phyloP scores from a whole-genome alignment of 2,113 vertebrate genomes.

The Tetrax tetrax region DNA sequence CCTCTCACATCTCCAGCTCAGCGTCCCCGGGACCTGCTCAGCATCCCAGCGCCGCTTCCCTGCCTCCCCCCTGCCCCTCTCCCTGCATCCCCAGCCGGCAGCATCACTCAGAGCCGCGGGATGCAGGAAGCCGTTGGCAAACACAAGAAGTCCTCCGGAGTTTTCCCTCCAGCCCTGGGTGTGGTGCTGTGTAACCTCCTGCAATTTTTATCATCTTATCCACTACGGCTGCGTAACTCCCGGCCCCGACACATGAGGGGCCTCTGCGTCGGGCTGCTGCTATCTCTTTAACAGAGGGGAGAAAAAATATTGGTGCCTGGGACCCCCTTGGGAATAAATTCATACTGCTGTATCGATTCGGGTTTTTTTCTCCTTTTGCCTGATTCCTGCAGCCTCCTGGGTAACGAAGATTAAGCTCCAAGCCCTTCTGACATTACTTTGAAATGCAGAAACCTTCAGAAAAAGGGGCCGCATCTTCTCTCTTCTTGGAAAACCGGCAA shows the following conservation, averaged over 20 bases:
- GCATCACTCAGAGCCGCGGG: fast-evolving
- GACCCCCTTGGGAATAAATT: conserved; percentile 57
- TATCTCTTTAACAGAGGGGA: conserved; percentile 35
- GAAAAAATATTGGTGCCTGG: conserved; percentile 41
- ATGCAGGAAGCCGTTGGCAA: neutral
- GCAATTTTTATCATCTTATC: neutral
- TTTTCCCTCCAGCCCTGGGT: neutral
- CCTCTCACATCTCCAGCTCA: neutral
- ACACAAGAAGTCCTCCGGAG: fast-evolving
- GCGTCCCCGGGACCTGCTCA: neutral
- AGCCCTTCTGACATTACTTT: conserved; percentile 70
- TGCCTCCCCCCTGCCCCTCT: neutral
- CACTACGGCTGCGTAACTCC: neutral
- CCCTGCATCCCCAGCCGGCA: fast-evolving
- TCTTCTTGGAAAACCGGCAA: neutral
- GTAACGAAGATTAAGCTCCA: conserved; percentile 69
- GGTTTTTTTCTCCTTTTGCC: conserved; percentile 48
- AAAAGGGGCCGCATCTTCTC: neutral
- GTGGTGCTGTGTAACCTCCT: neutral
- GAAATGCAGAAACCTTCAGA: conserved; percentile 63
- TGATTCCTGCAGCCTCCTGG: conserved; percentile 56
- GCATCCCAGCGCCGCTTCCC: neutral
- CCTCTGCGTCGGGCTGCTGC: neutral
- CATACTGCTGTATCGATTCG: conserved; percentile 45
- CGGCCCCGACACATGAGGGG: neutral